These are phyloP conservation scores for Hydraecia micacea DNA, from an alignment of 2,888 invertebrate species.

Conservation along the genomic window DNA sequence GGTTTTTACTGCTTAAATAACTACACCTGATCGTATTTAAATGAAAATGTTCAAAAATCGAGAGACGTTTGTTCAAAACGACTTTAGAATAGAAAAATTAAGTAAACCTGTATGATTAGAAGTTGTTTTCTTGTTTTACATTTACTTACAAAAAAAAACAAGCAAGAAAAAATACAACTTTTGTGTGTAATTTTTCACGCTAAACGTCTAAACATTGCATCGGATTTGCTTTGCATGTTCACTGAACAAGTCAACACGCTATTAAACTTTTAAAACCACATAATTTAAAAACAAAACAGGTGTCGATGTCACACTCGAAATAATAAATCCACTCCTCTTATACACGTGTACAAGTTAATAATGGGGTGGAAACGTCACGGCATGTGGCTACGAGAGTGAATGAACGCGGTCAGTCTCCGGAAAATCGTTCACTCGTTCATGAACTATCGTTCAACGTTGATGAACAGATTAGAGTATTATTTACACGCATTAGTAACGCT, in stretches of 20 bases:
- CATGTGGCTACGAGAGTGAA: slow-evolving; percentile 67
- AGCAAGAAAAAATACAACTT: not conserved
- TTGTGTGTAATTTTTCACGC: not conserved
- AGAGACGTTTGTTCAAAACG: not conserved
- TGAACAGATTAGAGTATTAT: slow-evolving; percentile 79
- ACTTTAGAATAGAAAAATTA: not conserved
- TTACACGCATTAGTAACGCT: slow-evolving; percentile 77
- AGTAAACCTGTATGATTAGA: not conserved
- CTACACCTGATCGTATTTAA: not conserved
- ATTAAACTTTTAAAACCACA: slow-evolving; percentile 9
- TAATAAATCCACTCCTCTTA: slow-evolving; percentile 7
- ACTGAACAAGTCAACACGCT: slow-evolving; percentile 24
- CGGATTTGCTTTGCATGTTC: slow-evolving; percentile 21
- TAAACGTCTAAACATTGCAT: not conserved
- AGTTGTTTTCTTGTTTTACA: not conserved
- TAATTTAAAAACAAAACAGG: slow-evolving; percentile 26
- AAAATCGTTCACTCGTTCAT: slow-evolving; percentile 81
- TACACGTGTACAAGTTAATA: slow-evolving; percentile 40
- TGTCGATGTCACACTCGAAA: slow-evolving; percentile 27
- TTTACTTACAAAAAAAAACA: not conserved
- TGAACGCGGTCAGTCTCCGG: slow-evolving; percentile 78
- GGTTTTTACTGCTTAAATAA: not conserved
- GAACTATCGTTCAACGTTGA: slow-evolving; percentile 75
- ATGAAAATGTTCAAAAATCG: not conserved
- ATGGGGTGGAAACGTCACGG: slow-evolving; percentile 69